Evolutionary conservation across 2,888 invertebrate genomes (phyloP).

Genomic region (Mesorhabditis belari): DNA sequence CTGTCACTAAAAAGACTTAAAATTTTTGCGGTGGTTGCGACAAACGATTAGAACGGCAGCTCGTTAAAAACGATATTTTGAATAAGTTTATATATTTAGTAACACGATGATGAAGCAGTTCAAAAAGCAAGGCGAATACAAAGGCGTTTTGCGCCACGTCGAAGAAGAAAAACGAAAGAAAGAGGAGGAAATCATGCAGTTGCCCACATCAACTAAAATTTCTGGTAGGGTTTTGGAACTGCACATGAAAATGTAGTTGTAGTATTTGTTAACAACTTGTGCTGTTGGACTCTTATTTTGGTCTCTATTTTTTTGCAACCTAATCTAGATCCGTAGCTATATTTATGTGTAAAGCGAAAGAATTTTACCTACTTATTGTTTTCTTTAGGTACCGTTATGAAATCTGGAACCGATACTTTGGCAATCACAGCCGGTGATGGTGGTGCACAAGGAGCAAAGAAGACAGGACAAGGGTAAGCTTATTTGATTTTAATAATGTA

Average conservation of each 20-base stretch:
- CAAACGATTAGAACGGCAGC: too few relatives aligned
- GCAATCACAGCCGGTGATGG: conserved; percentile 34
- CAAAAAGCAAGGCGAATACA: conserved; percentile 79
- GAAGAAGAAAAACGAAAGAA: conserved; percentile 54
- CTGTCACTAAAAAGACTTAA: too few relatives aligned
- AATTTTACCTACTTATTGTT: too few relatives aligned
- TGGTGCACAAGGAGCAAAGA: conserved; percentile 7
- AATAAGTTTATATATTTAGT: too few relatives aligned
- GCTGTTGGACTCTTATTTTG: not conserved
- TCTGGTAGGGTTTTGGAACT: too few relatives aligned
- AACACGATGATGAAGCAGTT: conserved; percentile 55
- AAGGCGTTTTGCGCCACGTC: conserved; percentile 73
- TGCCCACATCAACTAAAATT: conserved; percentile 16
- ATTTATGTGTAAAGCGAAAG: too few relatives aligned
- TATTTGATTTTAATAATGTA: not conserved
- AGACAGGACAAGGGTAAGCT: conserved; percentile 5
- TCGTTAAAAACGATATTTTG: too few relatives aligned
- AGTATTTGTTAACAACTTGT: not conserved
- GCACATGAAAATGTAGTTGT: too few relatives aligned
- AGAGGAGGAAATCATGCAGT: conserved; percentile 40
- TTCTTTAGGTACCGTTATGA: too few relatives aligned
- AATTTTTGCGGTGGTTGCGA: too few relatives aligned
- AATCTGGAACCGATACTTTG: conserved; percentile 5
- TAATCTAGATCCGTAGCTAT: too few relatives aligned
- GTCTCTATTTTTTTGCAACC: conserved; percentile 5